These are phyloP conservation scores for Tetrao urogallus DNA, from an alignment of 2,113 vertebrate genomes.

Conservation along the genomic window DNA sequence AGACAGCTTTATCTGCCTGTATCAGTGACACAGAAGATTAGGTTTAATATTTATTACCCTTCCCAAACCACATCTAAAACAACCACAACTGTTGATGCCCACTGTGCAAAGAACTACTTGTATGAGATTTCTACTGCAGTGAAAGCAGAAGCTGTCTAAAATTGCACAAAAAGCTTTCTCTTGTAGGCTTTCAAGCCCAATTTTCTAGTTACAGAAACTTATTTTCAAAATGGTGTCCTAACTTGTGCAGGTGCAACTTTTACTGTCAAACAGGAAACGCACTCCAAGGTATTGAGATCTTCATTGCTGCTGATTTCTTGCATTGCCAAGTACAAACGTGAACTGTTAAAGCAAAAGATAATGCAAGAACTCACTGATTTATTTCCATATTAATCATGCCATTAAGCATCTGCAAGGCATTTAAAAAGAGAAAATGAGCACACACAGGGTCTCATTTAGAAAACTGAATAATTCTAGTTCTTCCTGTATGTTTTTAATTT, in stretches of 20 bases:
- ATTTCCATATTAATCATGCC: not conserved
- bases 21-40: not conserved
- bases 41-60: conserved; percentile 41
- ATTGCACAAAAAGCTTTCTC: not conserved
- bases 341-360: not conserved
- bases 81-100: not conserved
- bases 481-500: not conserved
- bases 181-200: not conserved
- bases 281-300: not conserved
- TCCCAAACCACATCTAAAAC: not conserved
- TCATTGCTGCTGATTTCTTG: not conserved
- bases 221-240: not conserved
- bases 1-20: not conserved
- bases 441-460: not conserved
- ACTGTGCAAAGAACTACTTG: not conserved
- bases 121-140: not conserved
- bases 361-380: not conserved
- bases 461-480: not conserved
- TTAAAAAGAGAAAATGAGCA: not conserved
- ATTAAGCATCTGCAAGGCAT: not conserved
- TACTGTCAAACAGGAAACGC: not conserved
- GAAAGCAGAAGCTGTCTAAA: not conserved
- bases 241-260: not conserved
- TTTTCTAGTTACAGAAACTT: not conserved
- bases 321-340: not conserved